Base-by-base conservation (phyloP, 2,113 vertebrate genomes). In the Gymnarchus niloticus region DNA sequence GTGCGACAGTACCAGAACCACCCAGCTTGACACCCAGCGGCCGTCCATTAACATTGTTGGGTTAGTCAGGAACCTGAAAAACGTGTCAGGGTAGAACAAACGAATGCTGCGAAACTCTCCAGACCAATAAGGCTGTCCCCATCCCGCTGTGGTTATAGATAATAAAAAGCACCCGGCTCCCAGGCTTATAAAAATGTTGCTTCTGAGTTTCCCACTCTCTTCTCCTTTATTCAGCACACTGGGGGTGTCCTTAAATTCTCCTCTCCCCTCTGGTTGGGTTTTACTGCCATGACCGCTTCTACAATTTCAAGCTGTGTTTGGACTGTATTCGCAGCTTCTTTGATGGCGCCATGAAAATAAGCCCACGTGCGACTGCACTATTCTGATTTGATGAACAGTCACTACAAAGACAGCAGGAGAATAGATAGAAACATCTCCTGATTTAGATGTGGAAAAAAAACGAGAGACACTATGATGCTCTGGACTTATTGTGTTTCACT, bases 221-320 rank as follows among this genome's bases (percentile, higher is more conserved):
- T n/a, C 77, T 49, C 77, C 23, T 25, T 25, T 49, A 48, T 81
- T 48, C 41, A 1, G 44, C 21, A 14, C 77, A n/a, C 76, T 44
- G 44, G 25, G 48, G 77, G 77, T 44, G 77, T 81, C 65, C 65
- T 41, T 73, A 73, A 73, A 73, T 73, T 73, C 77, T 48, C 8
- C 44, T 81, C 8, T 81, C 77, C n/a, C 44, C 48, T 81, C n/a
- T 49, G 44, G 77, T 46, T 51, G 48, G n/a, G 21, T 49, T 10
- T 49, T 81, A 14, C 44, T 9, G 48, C 77, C 48, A 48, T 25
- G 46, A 51, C 77, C n/a, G 48, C 44, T 49, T 48, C 23, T 48
- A 49, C 48, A 81, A 49, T 81, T 81, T 48, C 48, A 51, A 51
- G 44, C 44, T 3, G 7, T 21, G 3, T 80, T 80, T 80, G 65